These are phyloP conservation scores for Nibea coibor DNA, from an alignment of 2,113 vertebrate genomes.

Conservation along the genomic window DNA sequence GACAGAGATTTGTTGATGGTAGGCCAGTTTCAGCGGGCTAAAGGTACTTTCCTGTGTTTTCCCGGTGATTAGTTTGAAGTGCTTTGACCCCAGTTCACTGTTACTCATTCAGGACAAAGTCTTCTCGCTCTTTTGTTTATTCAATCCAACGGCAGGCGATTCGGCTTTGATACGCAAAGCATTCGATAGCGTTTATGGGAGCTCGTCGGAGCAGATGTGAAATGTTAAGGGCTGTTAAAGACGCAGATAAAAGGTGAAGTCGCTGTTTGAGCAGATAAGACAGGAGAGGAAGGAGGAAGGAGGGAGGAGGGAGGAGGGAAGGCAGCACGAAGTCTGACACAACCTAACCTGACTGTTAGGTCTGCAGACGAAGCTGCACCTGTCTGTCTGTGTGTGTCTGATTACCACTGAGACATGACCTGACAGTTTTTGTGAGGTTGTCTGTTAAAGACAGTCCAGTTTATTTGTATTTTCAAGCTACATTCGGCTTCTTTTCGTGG, in stretches of 20 bases:
- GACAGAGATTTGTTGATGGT: background rate
- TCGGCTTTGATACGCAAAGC: conserved; percentile 53
- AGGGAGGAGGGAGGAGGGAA: background rate
- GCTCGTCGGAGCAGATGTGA: conserved; percentile 73
- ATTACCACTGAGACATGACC: conserved; percentile 1
- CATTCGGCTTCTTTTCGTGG: too few relatives aligned
- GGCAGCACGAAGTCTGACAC: conserved; percentile 29
- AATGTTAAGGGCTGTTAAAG: conserved; percentile 64
- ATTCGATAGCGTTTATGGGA: conserved; percentile 66
- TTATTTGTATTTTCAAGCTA: too few relatives aligned
- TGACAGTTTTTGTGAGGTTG: conserved; percentile 7
- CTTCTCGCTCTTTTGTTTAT: conserved; percentile 52
- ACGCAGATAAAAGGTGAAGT: conserved; percentile 54
- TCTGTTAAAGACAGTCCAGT: background rate
- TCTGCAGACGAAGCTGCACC: conserved; percentile 49
- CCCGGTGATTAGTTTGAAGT: background rate
- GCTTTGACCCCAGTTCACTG: conserved; percentile 52
- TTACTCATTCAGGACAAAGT: conserved; percentile 64
- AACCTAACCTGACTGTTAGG: conserved; percentile 31
- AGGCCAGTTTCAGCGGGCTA: background rate
- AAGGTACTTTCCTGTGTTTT: conserved; percentile 24
- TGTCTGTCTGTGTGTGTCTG: conserved; percentile 47
- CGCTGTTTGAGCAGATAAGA: conserved; percentile 75
- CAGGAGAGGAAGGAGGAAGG: conserved; percentile 10
- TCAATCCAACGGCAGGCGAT: conserved; percentile 58